Evolutionary conservation across 1,140 invertebrate species (phyloP).

Genomic region (Papilio machaon): DNA sequence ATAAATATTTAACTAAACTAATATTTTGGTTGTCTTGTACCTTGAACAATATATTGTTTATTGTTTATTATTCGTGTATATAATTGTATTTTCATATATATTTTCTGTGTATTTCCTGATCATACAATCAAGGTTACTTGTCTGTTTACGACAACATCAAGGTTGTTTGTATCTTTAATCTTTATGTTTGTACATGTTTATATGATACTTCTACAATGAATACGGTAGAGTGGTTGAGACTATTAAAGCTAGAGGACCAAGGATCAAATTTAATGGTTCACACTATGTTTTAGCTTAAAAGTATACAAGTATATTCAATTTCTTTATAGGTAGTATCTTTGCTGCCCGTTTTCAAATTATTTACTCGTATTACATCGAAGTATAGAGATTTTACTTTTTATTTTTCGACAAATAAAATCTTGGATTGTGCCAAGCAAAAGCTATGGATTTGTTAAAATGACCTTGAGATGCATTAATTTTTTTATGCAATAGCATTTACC

Average conservation of each 20-base stretch:
- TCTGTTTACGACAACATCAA: conserved; percentile 23
- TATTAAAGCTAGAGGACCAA: background rate
- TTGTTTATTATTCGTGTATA: background rate
- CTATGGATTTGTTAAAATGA: too few species aligned
- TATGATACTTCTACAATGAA: background rate
- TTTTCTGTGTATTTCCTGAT: conserved; percentile 25
- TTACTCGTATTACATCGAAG: too few species aligned
- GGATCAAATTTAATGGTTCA: background rate
- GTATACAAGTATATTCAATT: too few species aligned
- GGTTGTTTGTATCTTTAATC: conserved; percentile 26
- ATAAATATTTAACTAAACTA: background rate
- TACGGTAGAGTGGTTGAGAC: background rate
- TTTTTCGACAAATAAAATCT: too few species aligned
- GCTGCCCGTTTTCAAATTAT: too few species aligned
- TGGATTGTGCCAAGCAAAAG: too few species aligned
- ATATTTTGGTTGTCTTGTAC: background rate
- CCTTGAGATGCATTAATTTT: too few species aligned
- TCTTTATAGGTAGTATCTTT: too few species aligned
- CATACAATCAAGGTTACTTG: conserved; percentile 6
- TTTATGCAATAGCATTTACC: too few species aligned
- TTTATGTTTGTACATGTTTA: conserved; percentile 21
- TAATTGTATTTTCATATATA: conserved; percentile 14
- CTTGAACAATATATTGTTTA: conserved; percentile 6
- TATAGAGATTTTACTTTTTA: too few species aligned
- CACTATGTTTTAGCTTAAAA: background rate